Evolutionary conservation across 2,797 vertebrate genomes (phyloP).

Genomic region (Gallirallus australis): DNA sequence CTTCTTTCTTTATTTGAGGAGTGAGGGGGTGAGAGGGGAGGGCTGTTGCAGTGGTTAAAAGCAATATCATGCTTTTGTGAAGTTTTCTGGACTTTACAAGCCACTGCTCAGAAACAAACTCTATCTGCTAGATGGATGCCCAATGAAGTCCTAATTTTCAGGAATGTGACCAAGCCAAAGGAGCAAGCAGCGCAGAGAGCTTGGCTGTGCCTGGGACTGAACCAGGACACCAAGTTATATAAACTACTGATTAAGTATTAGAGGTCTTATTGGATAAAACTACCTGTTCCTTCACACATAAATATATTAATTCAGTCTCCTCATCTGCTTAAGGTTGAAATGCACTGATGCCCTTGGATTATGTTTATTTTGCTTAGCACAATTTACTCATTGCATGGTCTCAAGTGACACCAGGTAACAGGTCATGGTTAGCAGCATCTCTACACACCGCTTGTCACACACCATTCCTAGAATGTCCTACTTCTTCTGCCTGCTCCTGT

Average conservation of each 20-base stretch:
- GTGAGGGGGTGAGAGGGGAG: too few species aligned
- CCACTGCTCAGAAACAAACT: not conserved
- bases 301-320: not conserved
- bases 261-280: not conserved
- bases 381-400: not conserved
- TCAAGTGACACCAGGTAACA: not conserved
- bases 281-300: not conserved
- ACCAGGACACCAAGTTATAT: not conserved
- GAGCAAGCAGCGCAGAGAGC: too few species aligned
- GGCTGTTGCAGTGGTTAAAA: not conserved
- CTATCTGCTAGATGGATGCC: not conserved
- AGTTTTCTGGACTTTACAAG: not conserved
- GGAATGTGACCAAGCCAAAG: not conserved
- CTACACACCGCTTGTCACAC: not conserved
- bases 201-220: too few species aligned
- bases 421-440: not conserved
- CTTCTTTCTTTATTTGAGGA: not conserved
- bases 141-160: not conserved
- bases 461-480: not conserved
- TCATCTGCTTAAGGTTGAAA: not conserved
- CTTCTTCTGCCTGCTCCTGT: not conserved
- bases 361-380: not conserved
- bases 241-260: not conserved
- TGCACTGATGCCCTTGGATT: not conserved
- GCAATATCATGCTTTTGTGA: not conserved